A percentile compares a stretch with the other conserved stretches of the same genome.
Evolutionary conservation across 1,140 invertebrate species (phyloP).

Genomic region (Drosophila lini): DNA sequence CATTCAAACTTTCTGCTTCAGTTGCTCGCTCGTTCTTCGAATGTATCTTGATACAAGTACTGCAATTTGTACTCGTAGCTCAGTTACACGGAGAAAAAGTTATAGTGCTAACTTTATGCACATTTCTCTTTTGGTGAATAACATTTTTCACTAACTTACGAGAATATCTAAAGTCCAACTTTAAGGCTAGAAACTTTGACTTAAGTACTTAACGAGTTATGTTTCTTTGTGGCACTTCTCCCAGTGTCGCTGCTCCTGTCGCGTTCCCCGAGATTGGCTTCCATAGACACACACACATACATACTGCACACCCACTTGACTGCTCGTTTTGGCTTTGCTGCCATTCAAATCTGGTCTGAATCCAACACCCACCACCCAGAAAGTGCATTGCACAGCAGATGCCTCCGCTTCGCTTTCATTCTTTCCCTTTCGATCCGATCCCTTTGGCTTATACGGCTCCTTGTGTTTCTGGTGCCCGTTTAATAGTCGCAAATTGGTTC

Average conservation of each 20-base stretch:
- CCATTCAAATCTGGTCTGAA: slow-evolving; percentile 53
- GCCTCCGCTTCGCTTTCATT: slow-evolving; percentile 36
- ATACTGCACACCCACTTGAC: slow-evolving; percentile 57
- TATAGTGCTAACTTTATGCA: background rate
- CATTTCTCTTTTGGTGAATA: background rate
- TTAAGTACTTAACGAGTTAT: no score
- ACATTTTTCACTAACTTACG: background rate
- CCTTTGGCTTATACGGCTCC: slow-evolving; percentile 29
- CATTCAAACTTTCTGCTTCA: slow-evolving; percentile 39
- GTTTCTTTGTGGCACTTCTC: background rate
- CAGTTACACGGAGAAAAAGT: slow-evolving; percentile 3
- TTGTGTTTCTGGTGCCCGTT: slow-evolving; percentile 71
- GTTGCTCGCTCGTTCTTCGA: slow-evolving; percentile 61
- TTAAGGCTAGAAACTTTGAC: background rate
- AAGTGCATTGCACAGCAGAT: slow-evolving; percentile 45
- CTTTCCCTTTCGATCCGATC: slow-evolving; percentile 33
- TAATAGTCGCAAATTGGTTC: slow-evolving; percentile 80
- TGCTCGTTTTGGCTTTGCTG: slow-evolving; percentile 56
- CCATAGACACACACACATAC: background rate
- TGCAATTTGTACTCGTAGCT: slow-evolving; percentile 75
- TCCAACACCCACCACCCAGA: slow-evolving; percentile 42
- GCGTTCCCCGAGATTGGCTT: slow-evolving; percentile 22
- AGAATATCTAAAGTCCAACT: no score
- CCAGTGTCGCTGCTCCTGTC: slow-evolving; percentile 20
- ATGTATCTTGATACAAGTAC: slow-evolving; percentile 78